These are phyloP conservation scores for Porphyrio hochstetteri DNA, from an alignment of 2,113 vertebrate genomes.

Conservation along the genomic window DNA sequence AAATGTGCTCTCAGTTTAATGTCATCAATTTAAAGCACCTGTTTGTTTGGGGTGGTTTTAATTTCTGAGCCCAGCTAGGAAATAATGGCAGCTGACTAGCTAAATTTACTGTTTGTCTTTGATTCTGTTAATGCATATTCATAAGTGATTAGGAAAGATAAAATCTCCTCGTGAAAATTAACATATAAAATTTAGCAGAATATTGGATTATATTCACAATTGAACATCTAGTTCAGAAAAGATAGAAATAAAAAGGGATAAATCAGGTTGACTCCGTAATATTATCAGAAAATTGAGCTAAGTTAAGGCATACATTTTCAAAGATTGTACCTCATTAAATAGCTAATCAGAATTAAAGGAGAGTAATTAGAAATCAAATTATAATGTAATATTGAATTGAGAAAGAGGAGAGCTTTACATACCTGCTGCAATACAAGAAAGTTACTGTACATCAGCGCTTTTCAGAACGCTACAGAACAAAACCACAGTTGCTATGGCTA, in stretches of 20 bases:
- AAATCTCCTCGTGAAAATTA: background rate
- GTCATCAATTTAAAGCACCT: background rate
- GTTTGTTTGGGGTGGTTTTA: background rate
- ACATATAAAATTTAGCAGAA: background rate
- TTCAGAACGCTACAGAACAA: background rate
- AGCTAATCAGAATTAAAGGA: background rate
- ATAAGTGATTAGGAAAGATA: background rate
- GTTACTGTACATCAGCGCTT: fast-evolving
- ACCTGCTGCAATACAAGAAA: background rate
- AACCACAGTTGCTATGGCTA: background rate
- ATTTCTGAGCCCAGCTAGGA: background rate
- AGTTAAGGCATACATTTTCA: background rate
- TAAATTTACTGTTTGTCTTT: background rate
- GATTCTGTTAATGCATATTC: background rate
- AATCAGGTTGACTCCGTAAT: background rate
- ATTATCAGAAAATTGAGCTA: background rate
- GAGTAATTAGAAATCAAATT: background rate
- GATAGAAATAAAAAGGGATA: background rate
- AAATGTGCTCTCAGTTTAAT: background rate
- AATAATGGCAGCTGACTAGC: background rate
- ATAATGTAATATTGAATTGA: background rate
- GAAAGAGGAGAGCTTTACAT: background rate
- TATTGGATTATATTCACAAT: background rate
- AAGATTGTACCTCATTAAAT: background rate
- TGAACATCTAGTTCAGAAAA: background rate